Evolutionary conservation across 2,797 vertebrate genomes (phyloP).

Genomic region (Neosilurus hyrtlii): DNA sequence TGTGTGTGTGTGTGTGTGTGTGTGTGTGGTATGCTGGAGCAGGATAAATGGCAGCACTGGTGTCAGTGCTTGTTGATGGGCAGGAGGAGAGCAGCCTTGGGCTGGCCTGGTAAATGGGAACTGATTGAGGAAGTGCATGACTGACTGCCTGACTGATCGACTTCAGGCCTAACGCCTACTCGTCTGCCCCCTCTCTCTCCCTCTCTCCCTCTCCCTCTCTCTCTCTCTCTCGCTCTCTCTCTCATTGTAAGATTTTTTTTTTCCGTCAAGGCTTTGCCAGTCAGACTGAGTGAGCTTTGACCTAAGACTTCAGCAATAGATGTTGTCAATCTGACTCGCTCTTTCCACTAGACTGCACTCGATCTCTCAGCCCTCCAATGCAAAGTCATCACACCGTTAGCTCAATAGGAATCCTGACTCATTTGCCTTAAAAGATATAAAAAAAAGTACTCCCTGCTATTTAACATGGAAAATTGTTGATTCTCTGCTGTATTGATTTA

Average conservation of each 20-base stretch:
- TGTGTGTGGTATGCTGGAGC: conserved; percentile 42
- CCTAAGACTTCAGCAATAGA: conserved; percentile 49
- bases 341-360: conserved; percentile 26
- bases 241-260: conserved; percentile 50
- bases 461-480: conserved; percentile 28
- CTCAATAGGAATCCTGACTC: conserved; percentile 21
- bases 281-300: conserved; percentile 63
- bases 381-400: conserved; percentile 24
- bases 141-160: conserved; percentile 64
- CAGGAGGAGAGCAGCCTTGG: conserved; percentile 57
- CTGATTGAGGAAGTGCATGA: conserved; percentile 66
- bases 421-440: conserved; percentile 26
- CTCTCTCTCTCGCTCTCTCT: conserved; percentile 22
- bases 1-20: conserved; percentile 37
- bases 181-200: conserved; percentile 39
- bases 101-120: conserved; percentile 62
- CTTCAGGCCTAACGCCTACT: conserved; percentile 58
- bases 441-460: not conserved
- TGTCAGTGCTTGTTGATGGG: conserved; percentile 58
- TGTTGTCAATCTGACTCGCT: conserved; percentile 35
- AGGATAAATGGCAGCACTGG: conserved; percentile 61
- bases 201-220: conserved; percentile 10
- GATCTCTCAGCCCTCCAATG: conserved; percentile 9
- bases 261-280: conserved; percentile 61
- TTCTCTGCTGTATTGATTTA: conserved; percentile 27